These are phyloP conservation scores for Neelides sp. DNA, from an alignment of 1,140 invertebrate species.

Conservation along the genomic window DNA sequence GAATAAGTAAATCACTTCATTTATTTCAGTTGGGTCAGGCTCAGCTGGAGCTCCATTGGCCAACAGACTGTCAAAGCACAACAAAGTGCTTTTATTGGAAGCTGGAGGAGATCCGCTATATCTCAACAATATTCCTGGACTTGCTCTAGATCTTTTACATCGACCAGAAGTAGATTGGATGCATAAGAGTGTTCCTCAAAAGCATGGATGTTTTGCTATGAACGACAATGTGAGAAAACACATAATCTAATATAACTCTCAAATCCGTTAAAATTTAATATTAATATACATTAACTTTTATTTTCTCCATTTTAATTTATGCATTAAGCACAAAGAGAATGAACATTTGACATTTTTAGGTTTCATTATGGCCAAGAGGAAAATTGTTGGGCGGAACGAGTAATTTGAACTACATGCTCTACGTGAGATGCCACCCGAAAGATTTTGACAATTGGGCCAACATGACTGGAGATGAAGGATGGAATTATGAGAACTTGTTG, in stretches of 20 bases:
- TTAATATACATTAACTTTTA: not conserved
- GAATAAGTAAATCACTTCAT: too few species aligned
- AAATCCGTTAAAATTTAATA: not conserved
- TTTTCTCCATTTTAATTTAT: not conserved
- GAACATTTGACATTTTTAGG: conserved; percentile 9
- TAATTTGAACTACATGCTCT: conserved; percentile 52
- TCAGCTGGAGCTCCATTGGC: conserved; percentile 46
- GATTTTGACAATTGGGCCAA: too few species aligned
- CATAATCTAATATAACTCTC: not conserved
- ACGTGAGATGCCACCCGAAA: conserved; percentile 46
- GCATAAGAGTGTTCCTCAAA: conserved; percentile 13
- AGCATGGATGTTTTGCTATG: conserved; percentile 9
- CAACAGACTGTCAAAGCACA: conserved; percentile 42
- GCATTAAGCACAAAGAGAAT: not conserved
- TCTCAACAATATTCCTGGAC: conserved; percentile 9
- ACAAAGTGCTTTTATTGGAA: conserved; percentile 43
- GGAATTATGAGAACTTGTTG: not conserved
- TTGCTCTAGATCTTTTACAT: conserved; percentile 8
- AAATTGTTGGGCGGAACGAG: conserved; percentile 45
- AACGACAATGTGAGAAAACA: conserved; percentile 2
- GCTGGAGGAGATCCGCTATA: conserved; percentile 39
- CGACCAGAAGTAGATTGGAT: conserved; percentile 13
- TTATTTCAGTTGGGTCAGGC: conserved; percentile 41
- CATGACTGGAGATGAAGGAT: conserved; percentile 7
- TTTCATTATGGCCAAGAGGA: conserved; percentile 37